Base-by-base conservation (phyloP, 2,888 invertebrate genomes). In the Lamellibrachia satsuma region DNA sequence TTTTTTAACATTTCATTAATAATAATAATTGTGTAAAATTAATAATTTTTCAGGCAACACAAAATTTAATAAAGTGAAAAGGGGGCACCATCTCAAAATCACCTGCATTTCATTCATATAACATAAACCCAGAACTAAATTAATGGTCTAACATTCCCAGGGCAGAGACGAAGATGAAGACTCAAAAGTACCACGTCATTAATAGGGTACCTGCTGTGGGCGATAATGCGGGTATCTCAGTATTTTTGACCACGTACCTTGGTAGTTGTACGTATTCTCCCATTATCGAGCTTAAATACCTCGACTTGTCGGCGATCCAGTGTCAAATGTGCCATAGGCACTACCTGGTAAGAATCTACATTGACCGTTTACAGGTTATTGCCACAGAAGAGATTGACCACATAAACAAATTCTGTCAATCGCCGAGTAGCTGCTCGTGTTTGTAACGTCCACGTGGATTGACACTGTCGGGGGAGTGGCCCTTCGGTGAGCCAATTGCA, bases 211-310 rank as follows among this genome's bases (percentile, higher is more conserved):
- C 22, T 75, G 75, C 4, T 75, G 22, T 75, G 75, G 75, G 75
- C 75, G 75, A 75, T 75, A 75, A 75, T 75, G 22, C n/a, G 22
- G 75, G 75, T 11, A 75, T 75, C n/a, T 75, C 22, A n/a, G 22
- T 75, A 75, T 75, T 22, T 75, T 75, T 75, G 15, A n/a, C 75
- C 75, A 75, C 75, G 22, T 75, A 75, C 75, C 75, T 75, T 15
- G 75, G 75, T 75, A 75, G n/a, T n/a, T 75, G 75, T 75, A 75
- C 75, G n/a, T 75, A 75, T 75, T 75, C 75, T 75, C 75, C 75
- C 75, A 75, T 75, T 75, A 15, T 75, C 75, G n/a, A 75, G 75
- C 22, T 15, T 6, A 75, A 15, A 15, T 75, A 22, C 75, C 6
- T 75, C 15, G 15, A 75, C 75, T 75, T 75, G 75, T 75, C 75